Percentiles rank a stretch among this genome's conserved stretches.
Evolutionary conservation across 92 coral and sea anemone species (phyloP).

Genomic region (Muricea muricata): DNA sequence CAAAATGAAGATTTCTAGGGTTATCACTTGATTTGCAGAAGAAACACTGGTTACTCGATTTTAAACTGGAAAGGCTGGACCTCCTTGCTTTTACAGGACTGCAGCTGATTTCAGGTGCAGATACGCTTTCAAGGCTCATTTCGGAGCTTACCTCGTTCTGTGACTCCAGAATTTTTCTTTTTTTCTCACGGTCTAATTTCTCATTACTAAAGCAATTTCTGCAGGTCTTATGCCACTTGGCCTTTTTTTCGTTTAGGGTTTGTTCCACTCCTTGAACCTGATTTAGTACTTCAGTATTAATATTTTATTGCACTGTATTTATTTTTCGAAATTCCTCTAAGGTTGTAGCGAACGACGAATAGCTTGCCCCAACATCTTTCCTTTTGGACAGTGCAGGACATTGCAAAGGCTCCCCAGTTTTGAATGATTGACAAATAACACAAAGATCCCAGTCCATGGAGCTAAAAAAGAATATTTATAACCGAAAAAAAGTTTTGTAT

Average conservation of each 20-base stretch:
- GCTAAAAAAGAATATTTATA: background rate
- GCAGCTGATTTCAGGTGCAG: constrained; percentile 33
- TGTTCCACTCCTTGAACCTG: constrained; percentile 54
- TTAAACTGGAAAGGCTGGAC: constrained; percentile 32
- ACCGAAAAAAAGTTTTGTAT: no score
- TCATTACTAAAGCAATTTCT: constrained; percentile 43
- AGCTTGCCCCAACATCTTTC: constrained; percentile 57
- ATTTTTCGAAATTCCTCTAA: constrained; percentile 37
- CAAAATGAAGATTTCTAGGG: constrained; percentile 55
- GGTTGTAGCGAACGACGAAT: constrained; percentile 45
- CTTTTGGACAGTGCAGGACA: constrained; percentile 61
- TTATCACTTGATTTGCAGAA: constrained; percentile 42
- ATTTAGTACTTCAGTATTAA: constrained; percentile 23
- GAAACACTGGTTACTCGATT: constrained; percentile 28
- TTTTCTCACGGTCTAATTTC: constrained; percentile 48
- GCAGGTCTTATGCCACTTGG: constrained; percentile 66
- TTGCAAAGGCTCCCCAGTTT: constrained; percentile 47
- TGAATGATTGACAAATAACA: constrained; percentile 49
- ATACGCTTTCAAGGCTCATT: no score
- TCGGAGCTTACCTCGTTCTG: constrained; percentile 32
- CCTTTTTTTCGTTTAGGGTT: constrained; percentile 46
- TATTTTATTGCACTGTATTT: constrained; percentile 15
- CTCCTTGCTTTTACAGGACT: constrained; percentile 45
- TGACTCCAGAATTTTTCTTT: constrained; percentile 26
- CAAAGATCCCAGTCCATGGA: constrained; percentile 58